These are phyloP conservation scores for Lepidotrigona ventralis DNA, from an alignment of 1,140 invertebrate species.

Conservation along the genomic window DNA sequence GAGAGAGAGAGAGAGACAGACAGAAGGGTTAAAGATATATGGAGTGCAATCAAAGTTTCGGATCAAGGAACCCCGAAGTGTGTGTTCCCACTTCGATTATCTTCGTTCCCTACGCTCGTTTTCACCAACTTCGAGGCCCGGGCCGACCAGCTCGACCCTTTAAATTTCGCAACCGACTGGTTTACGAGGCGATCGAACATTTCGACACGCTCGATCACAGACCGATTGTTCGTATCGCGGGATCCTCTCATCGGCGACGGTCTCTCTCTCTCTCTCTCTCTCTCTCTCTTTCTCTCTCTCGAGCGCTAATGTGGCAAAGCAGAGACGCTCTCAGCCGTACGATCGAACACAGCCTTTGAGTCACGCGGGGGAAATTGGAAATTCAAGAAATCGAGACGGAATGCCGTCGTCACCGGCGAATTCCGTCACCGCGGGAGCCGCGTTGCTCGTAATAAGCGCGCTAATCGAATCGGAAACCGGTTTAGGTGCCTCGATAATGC, in stretches of 20 bases:
- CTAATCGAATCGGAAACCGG: conserved; percentile 6
- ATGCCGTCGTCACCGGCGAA: not conserved
- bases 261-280: too few relatives aligned
- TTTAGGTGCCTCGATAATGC: not conserved
- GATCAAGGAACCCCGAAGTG: too few relatives aligned
- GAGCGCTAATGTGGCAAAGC: not conserved
- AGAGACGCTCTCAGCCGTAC: not conserved
- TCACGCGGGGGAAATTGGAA: not conserved
- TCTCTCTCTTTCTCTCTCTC: too few relatives aligned
- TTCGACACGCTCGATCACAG: not conserved
- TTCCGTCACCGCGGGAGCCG: not conserved
- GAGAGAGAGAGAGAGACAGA: too few relatives aligned
- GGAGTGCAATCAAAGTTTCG: too few relatives aligned
- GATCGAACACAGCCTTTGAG: not conserved
- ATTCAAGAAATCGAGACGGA: not conserved
- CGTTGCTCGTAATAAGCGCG: not conserved
- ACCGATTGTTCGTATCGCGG: not conserved
- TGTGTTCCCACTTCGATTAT: too few relatives aligned
- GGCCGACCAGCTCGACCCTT: not conserved
- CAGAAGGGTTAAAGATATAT: too few relatives aligned
- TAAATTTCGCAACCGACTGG: not conserved
- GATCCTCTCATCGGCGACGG: not conserved
- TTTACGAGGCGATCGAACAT: not conserved
- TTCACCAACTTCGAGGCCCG: too few relatives aligned
- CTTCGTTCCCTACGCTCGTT: too few relatives aligned